phyloP scores from a whole-genome alignment of 2,113 vertebrate species.

The Eulemur rufifrons region DNA sequence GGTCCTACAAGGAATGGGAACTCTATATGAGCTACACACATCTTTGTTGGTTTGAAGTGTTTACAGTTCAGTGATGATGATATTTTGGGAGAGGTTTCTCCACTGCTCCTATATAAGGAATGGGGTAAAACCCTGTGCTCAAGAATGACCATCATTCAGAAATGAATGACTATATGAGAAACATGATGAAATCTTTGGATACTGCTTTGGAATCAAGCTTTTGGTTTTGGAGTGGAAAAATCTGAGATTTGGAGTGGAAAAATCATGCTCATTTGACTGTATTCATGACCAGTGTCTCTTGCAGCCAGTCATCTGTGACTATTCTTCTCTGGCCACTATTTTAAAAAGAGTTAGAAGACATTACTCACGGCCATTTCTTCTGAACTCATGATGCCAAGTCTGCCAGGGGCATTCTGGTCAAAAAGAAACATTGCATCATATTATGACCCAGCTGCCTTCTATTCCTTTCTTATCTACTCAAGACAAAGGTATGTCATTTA shows the following conservation, averaged over 20 bases:
- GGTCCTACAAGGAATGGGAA: not conserved
- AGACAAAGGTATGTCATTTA: not conserved
- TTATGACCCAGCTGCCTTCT: not conserved
- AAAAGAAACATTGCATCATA: conserved; percentile 54
- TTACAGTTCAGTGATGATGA: not conserved
- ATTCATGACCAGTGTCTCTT: not conserved
- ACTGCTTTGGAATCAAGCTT: not conserved
- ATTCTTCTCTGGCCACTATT: not conserved
- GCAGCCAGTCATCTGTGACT: not conserved
- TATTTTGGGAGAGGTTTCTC: not conserved
- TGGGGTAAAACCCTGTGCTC: not conserved
- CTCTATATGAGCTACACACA: not conserved
- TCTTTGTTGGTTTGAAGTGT: not conserved
- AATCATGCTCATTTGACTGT: not conserved
- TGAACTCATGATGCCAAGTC: conserved; percentile 75
- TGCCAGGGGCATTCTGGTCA: conserved; percentile 63
- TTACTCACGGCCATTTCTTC: conserved; percentile 77
- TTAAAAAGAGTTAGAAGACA: conserved; percentile 27
- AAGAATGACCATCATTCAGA: not conserved
- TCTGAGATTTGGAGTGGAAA: not conserved
- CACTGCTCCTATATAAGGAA: not conserved
- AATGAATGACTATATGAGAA: not conserved
- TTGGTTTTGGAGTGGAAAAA: not conserved
- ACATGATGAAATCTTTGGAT: not conserved
- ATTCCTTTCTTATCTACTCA: not conserved